Percentiles rank a stretch among this genome's conserved stretches.
phyloP scores from a whole-genome alignment of 2,113 vertebrate genomes.

The Sylvia atricapilla region DNA sequence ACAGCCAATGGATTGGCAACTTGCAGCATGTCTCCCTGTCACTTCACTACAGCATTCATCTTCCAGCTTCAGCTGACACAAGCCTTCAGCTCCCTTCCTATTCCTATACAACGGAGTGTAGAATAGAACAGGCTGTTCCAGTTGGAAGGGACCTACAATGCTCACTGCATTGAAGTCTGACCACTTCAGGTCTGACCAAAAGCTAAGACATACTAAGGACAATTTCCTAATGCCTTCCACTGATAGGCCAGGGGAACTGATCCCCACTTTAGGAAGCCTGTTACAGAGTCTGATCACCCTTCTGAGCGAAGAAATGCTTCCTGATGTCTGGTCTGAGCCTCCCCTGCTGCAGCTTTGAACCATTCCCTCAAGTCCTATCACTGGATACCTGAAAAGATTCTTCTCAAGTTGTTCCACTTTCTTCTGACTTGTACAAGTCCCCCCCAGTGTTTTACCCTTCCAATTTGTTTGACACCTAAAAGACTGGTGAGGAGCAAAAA shows the following conservation, averaged over 20 bases:
- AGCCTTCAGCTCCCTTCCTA: background rate
- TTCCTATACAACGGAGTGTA: background rate
- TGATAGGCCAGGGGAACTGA: background rate
- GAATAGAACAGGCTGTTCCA: background rate
- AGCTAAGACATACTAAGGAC: background rate
- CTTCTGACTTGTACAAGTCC: background rate
- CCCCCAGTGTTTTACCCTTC: accelerated
- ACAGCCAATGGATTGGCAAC: background rate
- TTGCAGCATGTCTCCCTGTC: background rate
- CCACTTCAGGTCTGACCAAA: background rate
- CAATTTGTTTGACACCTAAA: background rate
- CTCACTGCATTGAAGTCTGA: background rate
- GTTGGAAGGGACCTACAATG: background rate
- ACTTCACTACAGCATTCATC: background rate
- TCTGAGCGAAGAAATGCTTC: background rate
- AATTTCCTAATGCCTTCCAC: background rate
- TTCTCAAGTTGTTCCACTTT: background rate
- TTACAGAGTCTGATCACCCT: background rate
- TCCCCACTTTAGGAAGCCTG: background rate
- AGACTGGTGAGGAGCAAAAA: background rate
- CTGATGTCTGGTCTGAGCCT: background rate
- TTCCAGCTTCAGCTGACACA: background rate
- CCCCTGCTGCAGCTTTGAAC: background rate
- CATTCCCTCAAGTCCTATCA: background rate
- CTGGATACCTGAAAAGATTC: background rate